Conservation (phyloP, 2,888 invertebrate species). For the Lathronympha strigana region DNA sequence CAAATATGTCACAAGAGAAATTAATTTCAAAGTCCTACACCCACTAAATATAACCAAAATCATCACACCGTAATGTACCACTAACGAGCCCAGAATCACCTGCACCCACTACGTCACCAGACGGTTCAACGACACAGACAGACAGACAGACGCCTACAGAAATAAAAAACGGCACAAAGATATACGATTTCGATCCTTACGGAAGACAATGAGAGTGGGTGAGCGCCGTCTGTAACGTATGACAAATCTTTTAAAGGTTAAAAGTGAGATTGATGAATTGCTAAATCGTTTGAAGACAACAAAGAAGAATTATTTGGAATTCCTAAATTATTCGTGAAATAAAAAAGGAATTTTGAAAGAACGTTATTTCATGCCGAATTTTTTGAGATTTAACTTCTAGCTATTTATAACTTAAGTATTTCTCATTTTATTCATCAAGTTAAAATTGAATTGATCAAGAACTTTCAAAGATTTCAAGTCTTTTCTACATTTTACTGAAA, state of each 20-base stretch:
- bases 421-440: not conserved
- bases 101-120: constrained; percentile 17
- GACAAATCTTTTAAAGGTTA: not conserved
- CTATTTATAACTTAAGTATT: too few species aligned
- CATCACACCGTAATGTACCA: constrained; percentile 10
- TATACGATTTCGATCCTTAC: not conserved
- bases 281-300: not conserved
- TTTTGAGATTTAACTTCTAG: not conserved
- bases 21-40: not conserved
- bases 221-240: constrained; percentile 6
- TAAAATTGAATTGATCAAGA: not conserved
- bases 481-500: not conserved
- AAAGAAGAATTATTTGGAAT: not conserved
- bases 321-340: not conserved
- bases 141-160: constrained; percentile 35
- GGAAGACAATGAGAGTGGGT: constrained; percentile 33
- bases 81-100: constrained; percentile 4
- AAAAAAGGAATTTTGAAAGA: not conserved
- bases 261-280: constrained; percentile 3
- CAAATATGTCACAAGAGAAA: not conserved
- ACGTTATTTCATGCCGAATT: not conserved
- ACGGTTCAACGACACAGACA: constrained; percentile 36
- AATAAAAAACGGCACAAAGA: not conserved
- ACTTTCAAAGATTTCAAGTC: not conserved
- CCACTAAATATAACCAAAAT: not conserved